Evolutionary conservation across 2,888 invertebrate species (phyloP), one percentile per base, ranked within the genome.

Genomic region (Gandaritis pyraliata): DNA sequence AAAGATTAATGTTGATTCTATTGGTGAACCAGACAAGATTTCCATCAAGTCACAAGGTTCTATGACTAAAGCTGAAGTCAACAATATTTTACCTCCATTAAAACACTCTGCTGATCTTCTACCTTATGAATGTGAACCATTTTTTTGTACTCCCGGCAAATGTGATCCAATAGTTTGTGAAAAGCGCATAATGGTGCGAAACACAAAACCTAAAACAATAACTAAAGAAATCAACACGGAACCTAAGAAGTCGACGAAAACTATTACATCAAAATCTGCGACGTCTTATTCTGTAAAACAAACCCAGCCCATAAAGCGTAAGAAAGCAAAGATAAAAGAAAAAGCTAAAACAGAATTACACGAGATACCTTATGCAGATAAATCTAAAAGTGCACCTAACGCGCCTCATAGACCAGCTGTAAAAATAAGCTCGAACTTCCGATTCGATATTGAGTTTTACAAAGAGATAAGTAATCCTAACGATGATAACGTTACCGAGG

Each of bases 61-160:
- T 13, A 52, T 59, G 47, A 58, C 48, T 7, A 52, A 39, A 48
- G 45, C 65, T 47, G 54, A 51, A 16, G 53, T 52, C 10, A 33
- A 33, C 33, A 1, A 33, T 8, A 11, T 33, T 38, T 54, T 50
- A 33, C 51, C 67, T 45, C 59, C 56, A 48, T 7, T 13, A 38
- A 56, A 43, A 33, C 39, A 56, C 16, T 15, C 47, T 29, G 7
- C 38, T 46, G 47, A 62, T 12, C 65, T 74, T 15, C 39, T 70
- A 29, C 72, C 76, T 7, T 75, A 74, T 61, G 76, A 80, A 66
- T 80, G 76, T 69, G 74, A 77, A 59, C 76, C 77, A 15, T 53
- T 52, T 38, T 67, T 74, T 58, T 82, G 77, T 61, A 64, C 54
- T 11, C 73, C 77, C 15, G 74, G 67, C 10, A 58, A 75, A 49